These are phyloP conservation scores for Nemotelus nigrinus DNA, from an alignment of 2,888 invertebrate genomes.

Conservation along the genomic window DNA sequence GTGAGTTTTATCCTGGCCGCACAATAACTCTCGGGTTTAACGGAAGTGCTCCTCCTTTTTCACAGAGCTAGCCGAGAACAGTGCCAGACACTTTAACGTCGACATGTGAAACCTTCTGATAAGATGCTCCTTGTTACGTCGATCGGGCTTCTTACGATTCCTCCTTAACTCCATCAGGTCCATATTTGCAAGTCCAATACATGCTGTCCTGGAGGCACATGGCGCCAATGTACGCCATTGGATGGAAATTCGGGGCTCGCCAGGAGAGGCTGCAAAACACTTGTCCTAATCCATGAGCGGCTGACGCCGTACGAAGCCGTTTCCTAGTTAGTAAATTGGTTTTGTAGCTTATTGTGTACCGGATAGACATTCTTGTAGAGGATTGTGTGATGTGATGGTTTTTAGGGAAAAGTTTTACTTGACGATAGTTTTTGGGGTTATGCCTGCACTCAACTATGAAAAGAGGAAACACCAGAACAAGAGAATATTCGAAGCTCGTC, in stretches of 20 bases:
- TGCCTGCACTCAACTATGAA: conserved; percentile 38
- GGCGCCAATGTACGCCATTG: not conserved
- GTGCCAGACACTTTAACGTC: no score
- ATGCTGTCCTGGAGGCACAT: no score
- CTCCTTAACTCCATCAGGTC: no score
- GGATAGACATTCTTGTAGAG: conserved; percentile 39
- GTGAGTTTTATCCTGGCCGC: conserved; percentile 41
- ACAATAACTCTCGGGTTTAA: conserved; percentile 36
- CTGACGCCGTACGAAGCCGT: conserved; percentile 21
- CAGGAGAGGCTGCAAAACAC: conserved; percentile 10
- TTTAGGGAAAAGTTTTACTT: conserved; percentile 41
- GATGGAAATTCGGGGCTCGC: not conserved
- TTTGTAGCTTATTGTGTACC: conserved; percentile 43
- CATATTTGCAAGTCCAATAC: no score
- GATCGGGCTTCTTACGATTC: no score
- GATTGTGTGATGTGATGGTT: conserved; percentile 41
- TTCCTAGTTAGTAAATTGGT: conserved; percentile 43
- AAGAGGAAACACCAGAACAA: conserved; percentile 31
- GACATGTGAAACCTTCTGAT: no score
- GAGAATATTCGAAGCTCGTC: conserved; percentile 3
- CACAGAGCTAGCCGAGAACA: not conserved
- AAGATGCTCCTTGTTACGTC: no score
- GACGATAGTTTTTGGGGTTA: conserved; percentile 42
- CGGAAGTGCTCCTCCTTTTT: conserved; percentile 36
- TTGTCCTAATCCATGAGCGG: conserved; percentile 35